phyloP scores from a whole-genome alignment of 2,797 vertebrate genomes.

The Chelonia mydas region DNA sequence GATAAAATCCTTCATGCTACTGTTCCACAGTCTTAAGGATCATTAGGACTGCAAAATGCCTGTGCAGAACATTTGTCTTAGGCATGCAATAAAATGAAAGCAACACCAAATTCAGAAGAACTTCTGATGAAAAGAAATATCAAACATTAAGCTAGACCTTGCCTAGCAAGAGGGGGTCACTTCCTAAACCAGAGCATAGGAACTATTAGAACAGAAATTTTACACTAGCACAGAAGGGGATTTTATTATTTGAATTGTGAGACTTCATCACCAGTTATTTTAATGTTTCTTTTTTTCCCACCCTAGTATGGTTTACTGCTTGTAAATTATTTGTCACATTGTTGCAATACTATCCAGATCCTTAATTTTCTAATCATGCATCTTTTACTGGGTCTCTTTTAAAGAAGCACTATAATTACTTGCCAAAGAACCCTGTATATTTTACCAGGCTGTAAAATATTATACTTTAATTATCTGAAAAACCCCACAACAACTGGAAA shows the following conservation, averaged over 20 bases:
- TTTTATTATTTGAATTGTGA: slow-evolving; percentile 80
- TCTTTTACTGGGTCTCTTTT: slow-evolving; percentile 85
- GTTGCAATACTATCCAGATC: slow-evolving; percentile 83
- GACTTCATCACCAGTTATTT: slow-evolving; percentile 79
- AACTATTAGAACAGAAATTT: slow-evolving; percentile 64
- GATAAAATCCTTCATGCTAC: slow-evolving; percentile 66
- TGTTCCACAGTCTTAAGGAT: slow-evolving; percentile 39
- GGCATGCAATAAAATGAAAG: slow-evolving; percentile 52
- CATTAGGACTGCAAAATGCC: slow-evolving; percentile 25
- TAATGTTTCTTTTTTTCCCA: slow-evolving; percentile 49
- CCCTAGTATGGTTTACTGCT: slow-evolving; percentile 79
- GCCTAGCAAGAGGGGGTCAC: slow-evolving; percentile 9
- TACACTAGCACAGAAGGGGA: slow-evolving; percentile 52
- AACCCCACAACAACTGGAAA: slow-evolving; percentile 57
- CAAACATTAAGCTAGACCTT: slow-evolving; percentile 10
- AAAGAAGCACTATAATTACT: slow-evolving; percentile 85
- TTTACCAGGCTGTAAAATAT: slow-evolving; percentile 86
- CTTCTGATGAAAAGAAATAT: slow-evolving; percentile 56
- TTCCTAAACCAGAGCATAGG: slow-evolving; percentile 12
- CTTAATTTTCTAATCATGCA: slow-evolving; percentile 86
- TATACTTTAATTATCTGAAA: slow-evolving; percentile 84
- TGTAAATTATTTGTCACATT: slow-evolving; percentile 84
- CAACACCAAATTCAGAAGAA: slow-evolving; percentile 54
- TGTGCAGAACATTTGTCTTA: slow-evolving; percentile 65
- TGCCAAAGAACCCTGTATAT: slow-evolving; percentile 84